Evolutionary conservation across 2,888 invertebrate species (phyloP).

Genomic region (Aphrophora alni): DNA sequence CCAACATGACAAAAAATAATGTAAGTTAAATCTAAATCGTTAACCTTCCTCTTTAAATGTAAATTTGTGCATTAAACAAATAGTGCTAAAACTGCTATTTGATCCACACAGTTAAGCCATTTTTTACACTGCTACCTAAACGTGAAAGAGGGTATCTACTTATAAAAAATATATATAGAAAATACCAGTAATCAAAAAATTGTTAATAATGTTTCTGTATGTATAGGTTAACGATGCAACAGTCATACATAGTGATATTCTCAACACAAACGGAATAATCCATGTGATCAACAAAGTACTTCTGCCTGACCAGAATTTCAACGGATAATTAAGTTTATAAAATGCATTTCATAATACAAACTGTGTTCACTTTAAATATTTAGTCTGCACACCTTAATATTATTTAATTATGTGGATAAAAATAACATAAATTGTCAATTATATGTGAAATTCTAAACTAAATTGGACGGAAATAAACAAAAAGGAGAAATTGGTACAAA

Average conservation of each 20-base stretch:
- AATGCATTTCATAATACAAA: neutral
- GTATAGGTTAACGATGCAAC: constrained; percentile 57
- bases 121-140: too few relatives aligned
- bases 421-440: neutral
- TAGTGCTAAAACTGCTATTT: too few relatives aligned
- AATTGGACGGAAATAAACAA: neutral
- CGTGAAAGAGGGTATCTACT: too few relatives aligned
- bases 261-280: constrained; percentile 60
- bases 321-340: neutral
- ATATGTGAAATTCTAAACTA: neutral
- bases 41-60: too few relatives aligned
- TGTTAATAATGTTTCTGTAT: constrained; percentile 12
- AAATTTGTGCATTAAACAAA: too few relatives aligned
- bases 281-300: constrained; percentile 59
- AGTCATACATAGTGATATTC: constrained; percentile 56
- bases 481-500: neutral
- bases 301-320: constrained; percentile 54
- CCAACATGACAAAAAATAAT: too few relatives aligned
- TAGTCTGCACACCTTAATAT: neutral
- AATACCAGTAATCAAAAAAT: neutral
- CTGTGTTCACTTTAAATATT: neutral
- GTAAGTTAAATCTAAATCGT: too few relatives aligned
- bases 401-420: neutral
- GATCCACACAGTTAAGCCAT: too few relatives aligned
- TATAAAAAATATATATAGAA: too few relatives aligned